Evolutionary conservation across 2,888 invertebrate genomes (phyloP).

Genomic region (Cosmorhoe ocellata): DNA sequence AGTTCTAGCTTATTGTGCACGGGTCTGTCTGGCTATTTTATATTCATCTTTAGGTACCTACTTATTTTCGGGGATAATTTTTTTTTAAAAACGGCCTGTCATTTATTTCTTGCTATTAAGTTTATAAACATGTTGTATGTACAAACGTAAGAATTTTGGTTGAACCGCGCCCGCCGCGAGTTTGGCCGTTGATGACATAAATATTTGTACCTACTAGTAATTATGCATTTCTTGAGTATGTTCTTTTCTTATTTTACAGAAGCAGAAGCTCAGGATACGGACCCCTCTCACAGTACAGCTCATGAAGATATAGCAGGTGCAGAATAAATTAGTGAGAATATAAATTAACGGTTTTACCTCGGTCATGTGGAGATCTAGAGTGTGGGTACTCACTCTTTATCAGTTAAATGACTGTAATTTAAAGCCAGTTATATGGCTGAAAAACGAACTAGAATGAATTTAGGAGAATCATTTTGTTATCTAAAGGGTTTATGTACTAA

Average conservation of each 20-base stretch:
- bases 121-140: too few relatives aligned
- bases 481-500: background rate
- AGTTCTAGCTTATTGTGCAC: slow-evolving; percentile 54
- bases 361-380: slow-evolving; percentile 43
- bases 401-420: slow-evolving; percentile 44
- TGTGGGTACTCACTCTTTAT: slow-evolving; percentile 29
- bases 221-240: too few relatives aligned
- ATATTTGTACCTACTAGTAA: too few relatives aligned
- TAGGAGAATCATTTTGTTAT: slow-evolving; percentile 2
- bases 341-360: slow-evolving; percentile 34
- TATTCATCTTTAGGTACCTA: slow-evolving; percentile 18
- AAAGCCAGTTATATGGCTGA: slow-evolving; percentile 10
- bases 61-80: slow-evolving; percentile 3
- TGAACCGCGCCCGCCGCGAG: too few relatives aligned
- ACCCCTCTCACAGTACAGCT: slow-evolving; percentile 71
- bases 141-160: background rate
- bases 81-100: background rate
- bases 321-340: slow-evolving; percentile 34
- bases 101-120: background rate
- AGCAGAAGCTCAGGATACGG: slow-evolving; percentile 62
- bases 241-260: slow-evolving; percentile 49
- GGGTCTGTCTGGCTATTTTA: slow-evolving; percentile 29
- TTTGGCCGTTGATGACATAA: too few relatives aligned
- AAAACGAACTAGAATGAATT: slow-evolving; percentile 2
- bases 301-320: slow-evolving; percentile 49